Conservation (phyloP, 2,113 vertebrate genomes). For the Sorex araneus region DNA sequence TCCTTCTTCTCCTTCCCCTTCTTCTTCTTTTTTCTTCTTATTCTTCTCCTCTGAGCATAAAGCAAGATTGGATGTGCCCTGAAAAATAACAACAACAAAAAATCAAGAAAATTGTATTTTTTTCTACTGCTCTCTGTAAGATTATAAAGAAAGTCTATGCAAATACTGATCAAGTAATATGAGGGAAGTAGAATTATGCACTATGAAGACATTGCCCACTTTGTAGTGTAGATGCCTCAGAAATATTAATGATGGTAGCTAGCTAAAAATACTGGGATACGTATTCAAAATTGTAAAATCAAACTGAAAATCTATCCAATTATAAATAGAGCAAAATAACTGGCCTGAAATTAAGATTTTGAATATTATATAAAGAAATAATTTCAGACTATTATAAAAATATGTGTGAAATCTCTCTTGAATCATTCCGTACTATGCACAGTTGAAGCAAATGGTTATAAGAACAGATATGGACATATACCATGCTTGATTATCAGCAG, state of each 20-base stretch:
- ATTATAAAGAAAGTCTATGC: background rate
- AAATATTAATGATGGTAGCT: background rate
- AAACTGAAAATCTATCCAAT: background rate
- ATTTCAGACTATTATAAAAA: background rate
- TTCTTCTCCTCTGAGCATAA: too few relatives aligned
- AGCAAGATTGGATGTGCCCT: too few relatives aligned
- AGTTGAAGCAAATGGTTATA: background rate
- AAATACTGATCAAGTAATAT: background rate
- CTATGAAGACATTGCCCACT: background rate
- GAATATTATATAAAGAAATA: background rate
- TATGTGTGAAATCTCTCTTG: background rate
- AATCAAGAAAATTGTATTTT: too few relatives aligned
- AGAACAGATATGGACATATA: background rate
- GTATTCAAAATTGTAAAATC: background rate
- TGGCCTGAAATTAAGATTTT: background rate
- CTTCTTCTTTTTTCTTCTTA: too few relatives aligned
- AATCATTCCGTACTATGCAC: background rate
- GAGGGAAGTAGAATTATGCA: background rate
- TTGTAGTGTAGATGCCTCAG: too few relatives aligned
- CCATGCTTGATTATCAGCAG: background rate
- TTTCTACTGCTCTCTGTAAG: background rate
- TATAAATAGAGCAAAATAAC: conserved; percentile 6
- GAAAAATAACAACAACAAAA: too few relatives aligned
- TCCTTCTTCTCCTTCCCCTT: too few relatives aligned
- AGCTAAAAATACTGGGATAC: background rate